phyloP scores from a whole-genome alignment of 1,140 invertebrate genomes.

The Drosophila pandora region DNA sequence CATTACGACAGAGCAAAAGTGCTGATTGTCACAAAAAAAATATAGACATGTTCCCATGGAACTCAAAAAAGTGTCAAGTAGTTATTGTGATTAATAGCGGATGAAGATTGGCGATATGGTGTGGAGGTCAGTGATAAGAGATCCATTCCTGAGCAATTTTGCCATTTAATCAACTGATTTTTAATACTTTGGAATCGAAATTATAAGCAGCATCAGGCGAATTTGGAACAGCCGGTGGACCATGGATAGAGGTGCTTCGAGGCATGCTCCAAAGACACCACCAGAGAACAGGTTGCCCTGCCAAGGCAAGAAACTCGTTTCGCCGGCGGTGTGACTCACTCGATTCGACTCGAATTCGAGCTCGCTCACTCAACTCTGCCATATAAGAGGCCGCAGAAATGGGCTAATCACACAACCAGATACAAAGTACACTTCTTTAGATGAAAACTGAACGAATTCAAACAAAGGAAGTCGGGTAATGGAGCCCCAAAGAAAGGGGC shows the following conservation, averaged over 20 bases:
- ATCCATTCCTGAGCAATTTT: not conserved
- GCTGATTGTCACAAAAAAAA: conserved; percentile 13
- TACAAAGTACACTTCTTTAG: conserved; percentile 47
- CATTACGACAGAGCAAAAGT: conserved; percentile 1
- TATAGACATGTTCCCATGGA: conserved; percentile 9
- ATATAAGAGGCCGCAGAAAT: conserved; percentile 40
- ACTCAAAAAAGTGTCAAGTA: conserved; percentile 3
- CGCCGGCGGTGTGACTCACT: conserved; percentile 39
- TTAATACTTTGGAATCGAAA: conserved; percentile 1
- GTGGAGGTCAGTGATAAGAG: conserved; percentile 2
- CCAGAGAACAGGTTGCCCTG: conserved; percentile 40
- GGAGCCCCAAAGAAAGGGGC: conserved; percentile 25
- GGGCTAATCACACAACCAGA: conserved; percentile 50
- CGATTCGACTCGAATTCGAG: not conserved
- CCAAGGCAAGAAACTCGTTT: conserved; percentile 46
- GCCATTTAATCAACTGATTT: conserved; percentile 22
- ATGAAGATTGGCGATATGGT: no score
- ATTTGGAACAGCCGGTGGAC: conserved; percentile 36
- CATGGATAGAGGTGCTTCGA: conserved; percentile 16
- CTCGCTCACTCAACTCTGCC: not conserved
- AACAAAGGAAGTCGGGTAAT: conserved; percentile 47
- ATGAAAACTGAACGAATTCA: conserved; percentile 34
- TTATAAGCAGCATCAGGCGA: conserved; percentile 23
- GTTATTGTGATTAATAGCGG: conserved; percentile 1
- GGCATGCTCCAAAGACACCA: conserved; percentile 17